Evolutionary conservation across 2,888 invertebrate genomes (phyloP).

Genomic region (Steromphala cineraria): DNA sequence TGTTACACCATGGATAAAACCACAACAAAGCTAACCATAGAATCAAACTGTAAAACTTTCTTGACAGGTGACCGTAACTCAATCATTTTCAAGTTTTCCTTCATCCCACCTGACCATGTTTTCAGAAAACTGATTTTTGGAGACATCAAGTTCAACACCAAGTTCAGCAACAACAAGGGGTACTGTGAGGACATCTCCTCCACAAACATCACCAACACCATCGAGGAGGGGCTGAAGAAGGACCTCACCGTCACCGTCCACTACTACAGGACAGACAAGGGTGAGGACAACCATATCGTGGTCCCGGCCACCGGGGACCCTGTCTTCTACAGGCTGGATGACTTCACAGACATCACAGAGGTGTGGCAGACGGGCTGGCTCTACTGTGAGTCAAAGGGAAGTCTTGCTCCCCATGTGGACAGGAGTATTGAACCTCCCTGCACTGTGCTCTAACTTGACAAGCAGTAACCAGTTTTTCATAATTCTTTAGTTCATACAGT

Average conservation of each 20-base stretch:
- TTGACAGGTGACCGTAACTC: constrained; percentile 27
- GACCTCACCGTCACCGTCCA: constrained; percentile 43
- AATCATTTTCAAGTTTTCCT: constrained; percentile 52
- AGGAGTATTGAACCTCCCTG: constrained; percentile 39
- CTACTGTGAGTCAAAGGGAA: constrained; percentile 60
- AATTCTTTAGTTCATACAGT: no score
- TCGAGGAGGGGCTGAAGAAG: constrained; percentile 19
- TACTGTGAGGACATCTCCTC: constrained; percentile 35
- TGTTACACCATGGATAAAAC: constrained; percentile 49
- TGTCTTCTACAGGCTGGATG: constrained; percentile 30
- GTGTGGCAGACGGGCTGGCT: constrained; percentile 68
- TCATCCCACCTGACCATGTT: constrained; percentile 39
- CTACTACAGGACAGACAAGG: constrained; percentile 52
- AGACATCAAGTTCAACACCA: constrained; percentile 58
- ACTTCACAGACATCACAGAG: constrained; percentile 51
- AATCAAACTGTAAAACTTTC: constrained; percentile 28
- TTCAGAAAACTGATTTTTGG: constrained; percentile 58
- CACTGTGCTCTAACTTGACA: background rate
- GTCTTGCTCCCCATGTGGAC: constrained; percentile 55
- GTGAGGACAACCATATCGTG: constrained; percentile 34
- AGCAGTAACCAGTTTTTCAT: no score
- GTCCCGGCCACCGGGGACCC: background rate
- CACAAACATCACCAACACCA: constrained; percentile 28
- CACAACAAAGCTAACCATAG: constrained; percentile 30
- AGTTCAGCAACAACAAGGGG: constrained; percentile 31